These are phyloP conservation scores for Euthynnus affinis DNA, from an alignment of 2,797 vertebrate genomes.

Conservation along the genomic window DNA sequence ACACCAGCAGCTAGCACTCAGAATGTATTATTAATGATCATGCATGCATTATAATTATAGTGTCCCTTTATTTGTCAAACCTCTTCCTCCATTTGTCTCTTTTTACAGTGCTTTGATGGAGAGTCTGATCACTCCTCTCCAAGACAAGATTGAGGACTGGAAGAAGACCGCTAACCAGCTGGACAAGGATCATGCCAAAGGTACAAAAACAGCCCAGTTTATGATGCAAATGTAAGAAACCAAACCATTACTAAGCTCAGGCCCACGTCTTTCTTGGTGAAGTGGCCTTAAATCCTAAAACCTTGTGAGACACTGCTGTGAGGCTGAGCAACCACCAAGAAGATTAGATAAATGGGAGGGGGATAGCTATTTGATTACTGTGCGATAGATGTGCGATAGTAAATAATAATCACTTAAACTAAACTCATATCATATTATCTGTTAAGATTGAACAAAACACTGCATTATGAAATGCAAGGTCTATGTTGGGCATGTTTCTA, in stretches of 20 bases:
- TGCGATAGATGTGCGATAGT: background rate
- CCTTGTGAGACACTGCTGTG: too few relatives aligned
- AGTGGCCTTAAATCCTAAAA: background rate
- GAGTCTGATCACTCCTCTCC: constrained; percentile 95
- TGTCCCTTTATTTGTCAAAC: background rate
- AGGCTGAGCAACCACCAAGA: background rate
- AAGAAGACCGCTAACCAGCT: constrained; percentile 97
- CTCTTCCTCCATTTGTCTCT: constrained; percentile 8
- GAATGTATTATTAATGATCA: background rate
- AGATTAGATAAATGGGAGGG: background rate
- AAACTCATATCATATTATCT: background rate
- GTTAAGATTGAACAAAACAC: background rate
- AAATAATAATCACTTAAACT: background rate
- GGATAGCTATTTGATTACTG: too few relatives aligned
- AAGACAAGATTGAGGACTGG: constrained; percentile 99
- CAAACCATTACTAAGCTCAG: background rate
- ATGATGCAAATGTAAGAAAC: background rate
- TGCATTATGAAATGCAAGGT: background rate
- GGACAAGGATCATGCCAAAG: constrained; percentile 98
- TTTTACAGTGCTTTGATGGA: constrained; percentile 93
- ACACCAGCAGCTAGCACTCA: background rate
- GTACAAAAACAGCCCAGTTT: constrained; percentile 71
- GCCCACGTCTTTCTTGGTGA: background rate
- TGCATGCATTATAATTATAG: background rate
- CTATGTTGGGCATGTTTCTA: background rate